A percentile compares a stretch with the other conserved stretches of the same genome.
These are phyloP conservation scores for Probaryconus sp. DNA, from an alignment of 1,140 invertebrate species.

Conservation along the genomic window DNA sequence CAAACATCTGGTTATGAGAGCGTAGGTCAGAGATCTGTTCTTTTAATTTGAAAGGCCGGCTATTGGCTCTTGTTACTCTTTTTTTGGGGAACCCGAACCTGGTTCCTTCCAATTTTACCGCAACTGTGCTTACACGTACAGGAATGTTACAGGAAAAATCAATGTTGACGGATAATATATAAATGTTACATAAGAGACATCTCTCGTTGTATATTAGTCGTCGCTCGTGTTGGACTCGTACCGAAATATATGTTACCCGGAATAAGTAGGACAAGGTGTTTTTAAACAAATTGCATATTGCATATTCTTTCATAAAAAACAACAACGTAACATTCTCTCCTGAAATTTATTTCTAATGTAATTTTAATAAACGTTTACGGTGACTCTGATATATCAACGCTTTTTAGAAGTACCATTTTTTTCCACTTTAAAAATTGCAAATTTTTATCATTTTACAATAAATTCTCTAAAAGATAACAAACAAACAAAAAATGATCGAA, in stretches of 20 bases:
- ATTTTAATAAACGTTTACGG: too few relatives aligned
- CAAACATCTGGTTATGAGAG: constrained; percentile 13
- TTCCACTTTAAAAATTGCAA: too few relatives aligned
- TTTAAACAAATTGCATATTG: too few relatives aligned
- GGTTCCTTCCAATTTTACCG: constrained; percentile 15
- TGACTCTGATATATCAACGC: too few relatives aligned
- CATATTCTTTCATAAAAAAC: too few relatives aligned
- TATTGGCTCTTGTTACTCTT: not conserved
- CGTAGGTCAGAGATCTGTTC: constrained; percentile 18
- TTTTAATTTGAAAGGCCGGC: constrained; percentile 20
- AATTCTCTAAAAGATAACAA: too few relatives aligned
- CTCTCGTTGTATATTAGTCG: not conserved
- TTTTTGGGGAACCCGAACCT: not conserved
- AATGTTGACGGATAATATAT: constrained; percentile 34
- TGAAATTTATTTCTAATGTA: too few relatives aligned
- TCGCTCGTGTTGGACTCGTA: too few relatives aligned
- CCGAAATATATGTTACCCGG: constrained; percentile 1
- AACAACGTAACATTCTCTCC: too few relatives aligned
- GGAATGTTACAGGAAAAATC: constrained; percentile 32
- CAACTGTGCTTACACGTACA: constrained; percentile 9
- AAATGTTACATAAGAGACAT: constrained; percentile 25
- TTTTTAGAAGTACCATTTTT: too few relatives aligned
- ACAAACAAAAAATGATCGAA: too few relatives aligned
- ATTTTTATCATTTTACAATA: too few relatives aligned
- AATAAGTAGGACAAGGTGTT: not conserved